Base-by-base conservation (phyloP, 2,113 vertebrate species). In the Lanius collurio region DNA sequence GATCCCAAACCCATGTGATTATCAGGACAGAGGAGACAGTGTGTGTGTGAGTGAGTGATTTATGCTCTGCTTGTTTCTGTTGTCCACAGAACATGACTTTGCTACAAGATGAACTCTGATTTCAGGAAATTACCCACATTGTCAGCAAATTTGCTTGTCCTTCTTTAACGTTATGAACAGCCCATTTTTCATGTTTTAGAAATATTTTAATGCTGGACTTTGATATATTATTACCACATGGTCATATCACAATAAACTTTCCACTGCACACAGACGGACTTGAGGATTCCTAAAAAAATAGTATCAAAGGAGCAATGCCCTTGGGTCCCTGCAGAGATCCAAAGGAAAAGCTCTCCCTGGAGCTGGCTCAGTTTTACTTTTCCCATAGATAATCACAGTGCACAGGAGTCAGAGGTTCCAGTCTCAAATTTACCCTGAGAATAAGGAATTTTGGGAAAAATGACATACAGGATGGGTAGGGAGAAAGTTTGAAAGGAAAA, bases 331-430 rank as follows among this genome's bases (percentile, higher is more conserved):
- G 93, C 85, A 95, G 83, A 95, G 93, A 97, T 96, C 93, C 95
- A 95, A 95, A 97, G 95, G 68, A 94, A 97, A 95, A 94, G 10
- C 83, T 95, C 91, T 96, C 94, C 91, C 92, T 88, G 73, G 96
- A 97, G 96, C 96, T 94, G 93, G 71, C 55, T 97, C 63, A 12
- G 69, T 93, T 98, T 97, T 96, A 96, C 87, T 98, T 98, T 98
- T 98, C 97, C 94, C 96, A 97, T 95, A 97, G 97, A 97, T 97
- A 94, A 92, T 78, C 86, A 55, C 56, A 90, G 75, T 62, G 46
- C 70, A 87, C 64, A 93, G 75, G 63, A 96, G 83, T 95, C 94
- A 95, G 95, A 89, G 15, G 67, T 87, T 90, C 56, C 95, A 59
- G 64, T 74, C 92, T 97, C 95, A 97, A 90, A 95, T 96, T 95